Conservation (phyloP, 2,113 vertebrate genomes). For the Xenopus borealis region DNA sequence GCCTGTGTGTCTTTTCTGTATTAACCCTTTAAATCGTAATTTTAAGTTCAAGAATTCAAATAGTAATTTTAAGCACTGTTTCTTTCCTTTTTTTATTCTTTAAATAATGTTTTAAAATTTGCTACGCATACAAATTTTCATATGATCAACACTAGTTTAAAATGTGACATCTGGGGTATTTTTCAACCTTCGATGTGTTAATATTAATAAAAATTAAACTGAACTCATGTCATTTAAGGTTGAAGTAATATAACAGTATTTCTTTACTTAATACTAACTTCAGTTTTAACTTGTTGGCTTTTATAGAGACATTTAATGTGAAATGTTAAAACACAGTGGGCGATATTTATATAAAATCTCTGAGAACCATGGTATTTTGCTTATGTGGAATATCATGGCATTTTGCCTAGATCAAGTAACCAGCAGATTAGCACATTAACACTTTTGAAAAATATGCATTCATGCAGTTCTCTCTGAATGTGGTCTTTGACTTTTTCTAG, state of each 20-base stretch:
- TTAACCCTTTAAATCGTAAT: no score
- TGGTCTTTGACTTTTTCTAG: slow-evolving; percentile 70
- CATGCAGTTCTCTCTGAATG: slow-evolving; percentile 70
- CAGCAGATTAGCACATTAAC: slow-evolving; percentile 97
- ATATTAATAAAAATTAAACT: slow-evolving; percentile 36
- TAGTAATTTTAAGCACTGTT: no score
- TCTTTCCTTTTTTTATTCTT: no score
- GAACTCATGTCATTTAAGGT: slow-evolving; percentile 52
- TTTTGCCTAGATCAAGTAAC: slow-evolving; percentile 87
- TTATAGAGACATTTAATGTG: slow-evolving; percentile 66
- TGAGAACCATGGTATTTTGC: slow-evolving; percentile 68
- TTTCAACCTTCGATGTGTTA: slow-evolving; percentile 16
- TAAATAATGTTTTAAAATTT: no score
- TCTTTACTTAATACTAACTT: slow-evolving; percentile 53
- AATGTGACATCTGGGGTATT: no score
- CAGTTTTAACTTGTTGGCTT: slow-evolving; percentile 68
- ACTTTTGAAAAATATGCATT: slow-evolving; percentile 70
- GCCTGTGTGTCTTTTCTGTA: no score
- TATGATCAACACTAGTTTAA: no score
- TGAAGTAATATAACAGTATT: slow-evolving; percentile 58
- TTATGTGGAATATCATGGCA: slow-evolving; percentile 73
- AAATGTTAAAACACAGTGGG: slow-evolving; percentile 80
- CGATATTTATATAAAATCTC: slow-evolving; percentile 79
- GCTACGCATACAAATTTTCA: no score
- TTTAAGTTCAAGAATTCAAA: no score